Base-by-base conservation (phyloP, 92 coral and sea anemone species). In the Zoanthus sociatus region DNA sequence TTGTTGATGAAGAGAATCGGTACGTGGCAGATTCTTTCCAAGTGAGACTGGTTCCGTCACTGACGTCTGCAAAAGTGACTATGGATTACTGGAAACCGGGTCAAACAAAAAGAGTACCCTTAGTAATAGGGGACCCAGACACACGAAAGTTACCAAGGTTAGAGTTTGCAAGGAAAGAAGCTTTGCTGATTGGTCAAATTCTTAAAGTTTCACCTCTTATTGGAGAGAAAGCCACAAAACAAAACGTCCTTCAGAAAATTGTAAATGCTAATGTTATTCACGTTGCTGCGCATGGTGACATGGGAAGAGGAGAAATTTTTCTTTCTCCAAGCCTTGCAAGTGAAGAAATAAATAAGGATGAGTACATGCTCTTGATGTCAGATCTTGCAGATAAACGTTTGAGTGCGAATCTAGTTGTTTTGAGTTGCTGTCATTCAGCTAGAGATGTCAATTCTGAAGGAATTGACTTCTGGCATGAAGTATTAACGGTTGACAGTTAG, bases 371-470 rank as follows among this genome's bases (percentile, higher is more conserved):
- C n/a, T 45, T 60, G 26, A 88, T 88, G 81, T n/a, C 31, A 0
- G 87, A 88, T 56, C 53, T 88, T 54, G 10, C 58, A 60, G 33
- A 6, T 7, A 84, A 45, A 20, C 42, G 51, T 21, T 42, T 87
- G 33, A 61, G 13, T 44, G 83, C 91, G 21, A 88, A 18, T n/a
- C 76, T 88, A 30, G 91, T 88, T 31, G 91, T 88, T 20, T 73
- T 88, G 14, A 88, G 91, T 73, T 88, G 91, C 37, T 82, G 87
- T 82, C 91, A 88, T 31, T 73, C 82, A 11, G 91, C 83, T 5
- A 87, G 88, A 15, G 91, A 88, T 14, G 73, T 88, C 10, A 88
- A 82, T 12, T 50, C 91, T 30, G 91, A 88, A 14, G 91, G 91
- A 18, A 87, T 88, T 14, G 74, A 82, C 31, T 26, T 26, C 26